Percentiles rank a stretch among this genome's conserved stretches.
Conservation (phyloP, 2,113 vertebrate genomes). For the Opisthocomus hoazin region DNA sequence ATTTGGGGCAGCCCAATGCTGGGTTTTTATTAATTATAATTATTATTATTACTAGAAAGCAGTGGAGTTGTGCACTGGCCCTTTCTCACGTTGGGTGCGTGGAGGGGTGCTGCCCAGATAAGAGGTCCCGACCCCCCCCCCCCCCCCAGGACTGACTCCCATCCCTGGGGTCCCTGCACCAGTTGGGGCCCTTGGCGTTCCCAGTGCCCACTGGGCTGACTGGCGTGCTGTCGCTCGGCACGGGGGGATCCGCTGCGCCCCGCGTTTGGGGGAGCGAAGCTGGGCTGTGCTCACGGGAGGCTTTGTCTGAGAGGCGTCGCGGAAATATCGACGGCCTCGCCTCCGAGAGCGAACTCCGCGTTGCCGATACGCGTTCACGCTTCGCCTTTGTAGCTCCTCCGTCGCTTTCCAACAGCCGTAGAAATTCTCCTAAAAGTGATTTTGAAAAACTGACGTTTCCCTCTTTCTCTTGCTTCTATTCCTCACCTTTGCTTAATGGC, state of each 20-base stretch:
- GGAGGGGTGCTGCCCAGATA: no score
- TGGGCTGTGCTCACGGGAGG: accelerated
- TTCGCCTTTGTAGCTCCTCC: not conserved
- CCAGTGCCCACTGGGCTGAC: no score
- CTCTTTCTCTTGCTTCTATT: not conserved
- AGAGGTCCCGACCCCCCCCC: no score
- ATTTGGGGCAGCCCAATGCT: no score
- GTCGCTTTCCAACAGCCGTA: not conserved
- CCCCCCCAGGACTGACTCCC: no score
- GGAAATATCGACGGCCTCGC: accelerated
- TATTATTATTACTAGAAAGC: no score
- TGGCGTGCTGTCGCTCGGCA: no score
- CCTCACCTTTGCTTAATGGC: not conserved
- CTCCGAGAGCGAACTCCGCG: accelerated
- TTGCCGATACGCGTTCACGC: accelerated
- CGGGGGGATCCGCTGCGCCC: not conserved
- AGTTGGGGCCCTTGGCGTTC: no score
- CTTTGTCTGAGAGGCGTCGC: accelerated
- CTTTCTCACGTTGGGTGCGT: no score
- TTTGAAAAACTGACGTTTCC: not conserved
- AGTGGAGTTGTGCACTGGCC: no score
- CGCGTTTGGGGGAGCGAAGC: accelerated
- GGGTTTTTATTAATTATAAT: no score
- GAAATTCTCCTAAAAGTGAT: not conserved
- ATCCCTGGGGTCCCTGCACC: no score